Conservation (phyloP, 2,888 invertebrate genomes). For the Alloscopus bannaensis region DNA sequence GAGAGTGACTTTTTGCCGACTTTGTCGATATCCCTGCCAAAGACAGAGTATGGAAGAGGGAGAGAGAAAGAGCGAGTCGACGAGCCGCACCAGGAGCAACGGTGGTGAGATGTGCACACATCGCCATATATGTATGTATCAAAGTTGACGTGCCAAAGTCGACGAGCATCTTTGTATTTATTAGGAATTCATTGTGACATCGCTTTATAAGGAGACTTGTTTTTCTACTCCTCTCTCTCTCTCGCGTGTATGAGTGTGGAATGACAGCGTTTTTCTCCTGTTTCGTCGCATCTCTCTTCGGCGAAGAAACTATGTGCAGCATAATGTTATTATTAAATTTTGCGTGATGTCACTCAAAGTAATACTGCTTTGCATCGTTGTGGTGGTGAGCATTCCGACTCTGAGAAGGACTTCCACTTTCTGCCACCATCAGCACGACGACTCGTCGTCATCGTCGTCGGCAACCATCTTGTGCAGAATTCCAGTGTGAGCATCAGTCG, state of each 20-base stretch:
- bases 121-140: conserved; percentile 57
- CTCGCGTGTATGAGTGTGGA: no score
- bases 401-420: conserved; percentile 1
- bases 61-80: no score
- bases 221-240: no score
- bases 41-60: conserved; percentile 2
- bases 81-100: no score
- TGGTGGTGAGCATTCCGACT: neutral
- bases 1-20: neutral
- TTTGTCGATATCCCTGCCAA: neutral
- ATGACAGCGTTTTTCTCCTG: no score
- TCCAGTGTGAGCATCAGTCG: conserved; percentile 42
- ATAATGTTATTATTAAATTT: no score
- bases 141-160: conserved; percentile 65
- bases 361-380: conserved; percentile 23
- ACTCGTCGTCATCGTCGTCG: no score
- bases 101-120: no score
- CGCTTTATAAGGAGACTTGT: conserved; percentile 64
- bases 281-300: no score
- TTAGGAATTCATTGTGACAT: conserved; percentile 63
- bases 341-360: conserved; percentile 46
- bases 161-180: conserved; percentile 59
- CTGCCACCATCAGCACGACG: neutral
- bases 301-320: no score
- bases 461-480: no score